Base-by-base conservation (phyloP, 2,797 vertebrate species). In the Dallia pectoralis region DNA sequence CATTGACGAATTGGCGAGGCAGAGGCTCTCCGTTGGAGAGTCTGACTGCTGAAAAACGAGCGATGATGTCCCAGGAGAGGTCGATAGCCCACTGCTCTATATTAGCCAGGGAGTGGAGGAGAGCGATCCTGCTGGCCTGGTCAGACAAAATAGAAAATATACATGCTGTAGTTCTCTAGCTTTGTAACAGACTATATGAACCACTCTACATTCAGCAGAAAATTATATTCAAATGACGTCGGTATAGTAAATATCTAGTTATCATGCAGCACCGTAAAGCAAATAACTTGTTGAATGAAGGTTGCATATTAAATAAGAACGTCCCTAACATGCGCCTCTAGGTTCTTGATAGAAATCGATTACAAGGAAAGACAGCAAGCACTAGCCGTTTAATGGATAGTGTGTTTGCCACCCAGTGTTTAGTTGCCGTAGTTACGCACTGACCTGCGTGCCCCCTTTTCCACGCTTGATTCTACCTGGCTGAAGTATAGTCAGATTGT, bases 81-180 rank as follows among this genome's bases (percentile, higher is more conserved):
- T 91, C 90, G 29, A 91, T 89, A 0, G 90, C 90, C 90, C 90
- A 91, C 67, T 91, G 90, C 77, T 91, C 90, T 16, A 91, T 91
- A 72, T 91, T 91, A 53, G 90, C 90, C 67, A 91, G 69, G 8
- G 90, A 91, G 74, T 91, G 90, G 69, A 91, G 78, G 77, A 91
- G 74, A 44, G 90, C 90, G 27, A 91, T 84, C 69, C 90, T 83
- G 77, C 90, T 91, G 44, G 88, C 86, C 90, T 91, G 70, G n/a
- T 47, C 70, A 44, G 47, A 76, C 47, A 70, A 15, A 82, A 49
- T 22, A n/a, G 12, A 33, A 25, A 40, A 69, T 19, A 62, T 32
- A 18, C 4, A 14, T 59, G 22, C 25, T 59, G 22, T 25, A 59
- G 51, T 53, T 53, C 51, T 53, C 6, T 53, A 53, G 22, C n/a